phyloP scores from a whole-genome alignment of 2,113 vertebrate genomes.

The Pimephales promelas region DNA sequence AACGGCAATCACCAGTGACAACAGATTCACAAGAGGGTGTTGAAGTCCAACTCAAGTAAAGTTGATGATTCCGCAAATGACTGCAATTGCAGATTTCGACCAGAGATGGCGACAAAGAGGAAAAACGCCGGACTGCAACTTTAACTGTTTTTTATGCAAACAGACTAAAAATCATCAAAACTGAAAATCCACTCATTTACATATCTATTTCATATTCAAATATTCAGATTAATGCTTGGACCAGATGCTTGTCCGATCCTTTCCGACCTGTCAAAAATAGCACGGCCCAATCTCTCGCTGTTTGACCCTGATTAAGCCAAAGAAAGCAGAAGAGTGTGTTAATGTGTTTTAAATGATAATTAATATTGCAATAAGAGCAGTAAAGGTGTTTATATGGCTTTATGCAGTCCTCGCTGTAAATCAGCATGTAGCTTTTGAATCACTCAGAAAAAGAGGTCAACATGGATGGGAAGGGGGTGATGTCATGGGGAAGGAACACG shows the following conservation, averaged over 20 bases:
- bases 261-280: conserved; percentile 68
- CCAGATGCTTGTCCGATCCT: conserved; percentile 75
- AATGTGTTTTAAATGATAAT: conserved; percentile 43
- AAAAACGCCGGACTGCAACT: too few species aligned
- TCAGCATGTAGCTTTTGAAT: conserved; percentile 28
- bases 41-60: too few species aligned
- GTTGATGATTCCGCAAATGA: too few species aligned
- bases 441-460: conserved; percentile 47
- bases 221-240: conserved; percentile 71
- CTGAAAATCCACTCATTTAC: conserved; percentile 54
- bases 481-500: conserved; percentile 56
- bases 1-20: too few species aligned
- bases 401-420: conserved; percentile 13
- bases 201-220: conserved; percentile 68
- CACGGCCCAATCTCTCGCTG: conserved; percentile 75
- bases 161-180: conserved; percentile 57
- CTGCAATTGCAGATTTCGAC: too few species aligned
- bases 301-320: conserved; percentile 78
- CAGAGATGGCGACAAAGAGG: too few species aligned
- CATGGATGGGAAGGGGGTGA: conserved; percentile 18
- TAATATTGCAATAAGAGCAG: conserved; percentile 60
- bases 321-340: conserved; percentile 46
- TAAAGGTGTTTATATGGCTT: conserved; percentile 32
- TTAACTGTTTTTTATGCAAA: conserved; percentile 61
- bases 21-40: too few species aligned